phyloP scores from a whole-genome alignment of 2,113 vertebrate species.

The Tachuris rubrigastra region DNA sequence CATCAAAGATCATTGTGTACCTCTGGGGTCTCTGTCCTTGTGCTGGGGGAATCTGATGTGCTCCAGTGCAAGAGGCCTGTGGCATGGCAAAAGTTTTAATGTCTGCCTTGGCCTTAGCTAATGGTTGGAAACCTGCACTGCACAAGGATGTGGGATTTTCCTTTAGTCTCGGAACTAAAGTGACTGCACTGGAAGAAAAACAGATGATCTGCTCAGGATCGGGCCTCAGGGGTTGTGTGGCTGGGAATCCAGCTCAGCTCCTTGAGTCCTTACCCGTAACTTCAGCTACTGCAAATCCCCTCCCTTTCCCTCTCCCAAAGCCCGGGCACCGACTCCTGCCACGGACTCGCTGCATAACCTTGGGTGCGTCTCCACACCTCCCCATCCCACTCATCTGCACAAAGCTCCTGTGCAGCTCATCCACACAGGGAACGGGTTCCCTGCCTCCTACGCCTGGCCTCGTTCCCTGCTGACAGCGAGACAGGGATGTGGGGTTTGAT shows the following conservation, averaged over 20 bases:
- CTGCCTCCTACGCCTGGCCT: background rate
- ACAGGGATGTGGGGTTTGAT: background rate
- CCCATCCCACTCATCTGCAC: background rate
- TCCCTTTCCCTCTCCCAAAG: background rate
- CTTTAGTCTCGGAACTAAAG: background rate
- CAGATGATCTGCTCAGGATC: background rate
- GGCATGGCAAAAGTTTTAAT: background rate
- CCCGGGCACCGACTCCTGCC: background rate
- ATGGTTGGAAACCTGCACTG: accelerated
- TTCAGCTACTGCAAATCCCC: background rate
- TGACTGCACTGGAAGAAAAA: background rate
- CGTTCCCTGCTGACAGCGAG: background rate
- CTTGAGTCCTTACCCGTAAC: accelerated
- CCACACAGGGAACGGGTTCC: accelerated
- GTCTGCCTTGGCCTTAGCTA: background rate
- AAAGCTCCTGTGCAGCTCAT: background rate
- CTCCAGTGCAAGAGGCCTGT: background rate
- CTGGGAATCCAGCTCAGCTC: background rate
- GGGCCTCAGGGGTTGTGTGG: background rate
- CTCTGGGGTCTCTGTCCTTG: background rate
- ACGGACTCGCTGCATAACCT: accelerated
- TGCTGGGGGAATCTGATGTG: background rate
- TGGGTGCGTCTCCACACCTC: background rate
- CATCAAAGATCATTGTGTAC: background rate
- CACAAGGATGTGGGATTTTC: background rate